A percentile compares a stretch with the other conserved stretches of the same genome.
phyloP scores from a whole-genome alignment of 2,113 vertebrate genomes.

The Sciurus niger region DNA sequence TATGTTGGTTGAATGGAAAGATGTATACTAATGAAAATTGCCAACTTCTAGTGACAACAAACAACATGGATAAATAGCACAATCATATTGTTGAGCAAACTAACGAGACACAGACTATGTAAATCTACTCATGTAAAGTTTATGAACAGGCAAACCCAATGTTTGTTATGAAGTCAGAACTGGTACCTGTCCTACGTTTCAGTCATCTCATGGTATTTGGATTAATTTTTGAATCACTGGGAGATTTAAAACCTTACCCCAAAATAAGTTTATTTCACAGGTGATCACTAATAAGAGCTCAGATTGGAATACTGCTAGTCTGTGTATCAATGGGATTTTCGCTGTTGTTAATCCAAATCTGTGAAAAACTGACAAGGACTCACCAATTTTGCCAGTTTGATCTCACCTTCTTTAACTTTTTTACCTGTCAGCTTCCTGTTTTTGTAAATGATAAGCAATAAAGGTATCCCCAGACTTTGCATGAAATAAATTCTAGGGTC shows the following conservation, averaged over 20 bases:
- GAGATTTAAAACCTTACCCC: background rate
- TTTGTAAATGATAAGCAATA: background rate
- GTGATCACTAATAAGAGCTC: no score
- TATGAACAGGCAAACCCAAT: background rate
- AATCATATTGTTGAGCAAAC: background rate
- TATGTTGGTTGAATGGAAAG: background rate
- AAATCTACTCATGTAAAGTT: background rate
- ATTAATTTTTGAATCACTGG: background rate
- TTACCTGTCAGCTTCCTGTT: background rate
- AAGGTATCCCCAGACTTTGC: no score
- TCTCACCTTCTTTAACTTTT: background rate
- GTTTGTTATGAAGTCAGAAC: background rate
- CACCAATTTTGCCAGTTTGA: no score
- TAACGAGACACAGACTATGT: background rate
- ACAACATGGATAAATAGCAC: background rate
- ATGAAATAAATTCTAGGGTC: background rate
- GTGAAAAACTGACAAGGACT: background rate
- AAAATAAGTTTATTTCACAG: background rate
- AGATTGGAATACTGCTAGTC: background rate
- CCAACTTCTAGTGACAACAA: background rate
- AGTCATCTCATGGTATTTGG: background rate
- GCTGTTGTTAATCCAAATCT: background rate
- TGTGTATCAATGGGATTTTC: background rate
- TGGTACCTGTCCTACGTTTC: background rate
- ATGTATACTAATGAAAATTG: background rate